These are phyloP conservation scores for Brachymystax lenok DNA, from an alignment of 2,797 vertebrate genomes.

Conservation along the genomic window DNA sequence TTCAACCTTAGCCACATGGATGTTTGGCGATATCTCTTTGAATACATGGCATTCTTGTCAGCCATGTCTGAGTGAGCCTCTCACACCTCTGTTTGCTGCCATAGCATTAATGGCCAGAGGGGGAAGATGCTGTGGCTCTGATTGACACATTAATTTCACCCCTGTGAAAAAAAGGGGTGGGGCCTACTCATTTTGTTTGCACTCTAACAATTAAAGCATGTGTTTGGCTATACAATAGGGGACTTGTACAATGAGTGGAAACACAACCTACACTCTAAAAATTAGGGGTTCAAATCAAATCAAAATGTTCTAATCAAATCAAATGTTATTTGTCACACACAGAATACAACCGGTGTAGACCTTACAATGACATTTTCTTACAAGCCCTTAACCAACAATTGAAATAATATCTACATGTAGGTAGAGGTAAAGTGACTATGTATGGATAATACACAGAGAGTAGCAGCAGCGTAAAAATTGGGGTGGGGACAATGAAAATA, in stretches of 20 bases:
- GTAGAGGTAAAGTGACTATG: too few species aligned
- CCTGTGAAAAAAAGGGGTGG: not conserved
- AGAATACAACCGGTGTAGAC: too few species aligned
- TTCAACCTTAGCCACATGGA: constrained; percentile 7
- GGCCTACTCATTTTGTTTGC: not conserved
- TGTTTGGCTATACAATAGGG: not conserved
- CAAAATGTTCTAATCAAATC: too few species aligned
- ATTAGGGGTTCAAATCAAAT: too few species aligned
- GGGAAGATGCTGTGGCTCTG: constrained; percentile 14
- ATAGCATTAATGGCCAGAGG: not conserved
- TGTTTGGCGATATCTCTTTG: not conserved
- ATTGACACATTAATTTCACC: not conserved
- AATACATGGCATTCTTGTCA: constrained; percentile 16
- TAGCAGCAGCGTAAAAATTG: too few species aligned
- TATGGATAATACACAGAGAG: too few species aligned
- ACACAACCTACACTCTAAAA: not conserved
- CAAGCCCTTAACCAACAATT: too few species aligned
- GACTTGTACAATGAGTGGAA: not conserved
- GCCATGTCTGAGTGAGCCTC: not conserved
- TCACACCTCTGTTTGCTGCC: constrained; percentile 1
- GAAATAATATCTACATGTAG: too few species aligned
- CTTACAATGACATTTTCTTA: too few species aligned
- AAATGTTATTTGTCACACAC: too few species aligned
- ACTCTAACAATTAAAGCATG: not conserved
- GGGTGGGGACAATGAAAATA: too few species aligned